Percentiles rank a stretch among this genome's conserved stretches.
phyloP scores from a whole-genome alignment of 1,140 invertebrate species.

The Leptinotarsa defecta region DNA sequence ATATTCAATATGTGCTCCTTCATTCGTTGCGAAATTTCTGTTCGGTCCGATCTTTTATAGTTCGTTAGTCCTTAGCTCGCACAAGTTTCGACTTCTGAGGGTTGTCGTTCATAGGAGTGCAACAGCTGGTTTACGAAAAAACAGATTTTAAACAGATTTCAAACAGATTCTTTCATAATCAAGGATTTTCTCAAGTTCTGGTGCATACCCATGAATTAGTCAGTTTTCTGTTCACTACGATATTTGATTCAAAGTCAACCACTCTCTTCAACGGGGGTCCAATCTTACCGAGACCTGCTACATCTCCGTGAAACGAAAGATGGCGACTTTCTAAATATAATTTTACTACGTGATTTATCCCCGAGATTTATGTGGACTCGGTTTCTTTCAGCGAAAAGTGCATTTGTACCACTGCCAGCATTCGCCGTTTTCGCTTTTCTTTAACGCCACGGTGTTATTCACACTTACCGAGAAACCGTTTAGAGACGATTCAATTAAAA shows the following conservation, averaged over 20 bases:
- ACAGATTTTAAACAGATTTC: too few species aligned
- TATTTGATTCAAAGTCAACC: neutral
- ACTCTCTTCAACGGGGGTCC: neutral
- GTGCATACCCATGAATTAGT: too few species aligned
- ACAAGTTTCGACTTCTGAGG: too few species aligned
- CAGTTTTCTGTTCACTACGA: too few species aligned
- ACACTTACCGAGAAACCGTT: constrained; percentile 12
- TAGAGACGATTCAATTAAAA: constrained; percentile 15
- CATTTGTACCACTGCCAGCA: constrained; percentile 2
- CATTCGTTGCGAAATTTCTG: too few species aligned
- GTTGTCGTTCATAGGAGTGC: too few species aligned
- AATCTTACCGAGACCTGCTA: neutral
- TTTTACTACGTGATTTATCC: constrained; percentile 24
- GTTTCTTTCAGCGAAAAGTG: neutral
- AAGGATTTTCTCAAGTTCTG: too few species aligned
- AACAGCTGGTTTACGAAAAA: too few species aligned
- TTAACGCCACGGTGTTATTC: neutral
- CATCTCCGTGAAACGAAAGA: neutral
- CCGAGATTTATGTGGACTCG: neutral
- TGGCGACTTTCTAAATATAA: constrained; percentile 20
- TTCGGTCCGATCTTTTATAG: too few species aligned
- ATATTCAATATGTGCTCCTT: too few species aligned
- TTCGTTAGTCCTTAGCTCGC: too few species aligned
- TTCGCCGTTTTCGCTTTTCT: neutral
- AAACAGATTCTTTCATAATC: too few species aligned